These are phyloP conservation scores for Adelosebastes latens DNA, from an alignment of 2,797 vertebrate genomes.

Conservation along the genomic window DNA sequence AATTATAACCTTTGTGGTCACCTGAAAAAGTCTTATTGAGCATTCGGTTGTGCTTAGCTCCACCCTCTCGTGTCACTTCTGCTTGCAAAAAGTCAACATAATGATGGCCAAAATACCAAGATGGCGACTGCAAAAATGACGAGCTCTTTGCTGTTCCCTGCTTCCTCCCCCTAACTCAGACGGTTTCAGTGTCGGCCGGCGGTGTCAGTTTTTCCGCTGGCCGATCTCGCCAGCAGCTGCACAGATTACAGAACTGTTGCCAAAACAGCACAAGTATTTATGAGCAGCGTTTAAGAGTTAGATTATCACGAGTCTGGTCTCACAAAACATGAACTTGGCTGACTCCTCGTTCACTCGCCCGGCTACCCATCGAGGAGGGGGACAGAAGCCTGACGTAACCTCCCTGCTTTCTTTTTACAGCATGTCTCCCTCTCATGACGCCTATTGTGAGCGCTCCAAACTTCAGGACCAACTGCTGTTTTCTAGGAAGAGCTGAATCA, in stretches of 20 bases:
- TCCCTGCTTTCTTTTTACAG: neutral
- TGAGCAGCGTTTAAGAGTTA: conserved; percentile 60
- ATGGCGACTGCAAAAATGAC: too few relatives aligned
- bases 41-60: too few relatives aligned
- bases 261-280: conserved; percentile 65
- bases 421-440: neutral
- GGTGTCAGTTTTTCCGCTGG: conserved; percentile 50
- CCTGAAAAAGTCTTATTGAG: too few relatives aligned
- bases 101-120: too few relatives aligned
- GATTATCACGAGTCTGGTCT: conserved; percentile 53
- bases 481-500: neutral
- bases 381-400: conserved; percentile 10
- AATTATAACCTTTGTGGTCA: too few relatives aligned
- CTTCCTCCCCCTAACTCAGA: neutral
- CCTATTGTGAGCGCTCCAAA: neutral
- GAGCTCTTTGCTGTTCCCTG: neutral
- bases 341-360: conserved; percentile 27
- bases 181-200: neutral
- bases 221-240: conserved; percentile 44
- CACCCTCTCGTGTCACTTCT: too few relatives aligned
- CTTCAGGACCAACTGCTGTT: conserved; percentile 20
- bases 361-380: neutral
- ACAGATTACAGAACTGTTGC: conserved; percentile 67
- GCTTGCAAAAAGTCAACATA: too few relatives aligned
- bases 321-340: conserved; percentile 68